phyloP scores from a whole-genome alignment of 1,140 invertebrate genomes.

The Bombus turneri region DNA sequence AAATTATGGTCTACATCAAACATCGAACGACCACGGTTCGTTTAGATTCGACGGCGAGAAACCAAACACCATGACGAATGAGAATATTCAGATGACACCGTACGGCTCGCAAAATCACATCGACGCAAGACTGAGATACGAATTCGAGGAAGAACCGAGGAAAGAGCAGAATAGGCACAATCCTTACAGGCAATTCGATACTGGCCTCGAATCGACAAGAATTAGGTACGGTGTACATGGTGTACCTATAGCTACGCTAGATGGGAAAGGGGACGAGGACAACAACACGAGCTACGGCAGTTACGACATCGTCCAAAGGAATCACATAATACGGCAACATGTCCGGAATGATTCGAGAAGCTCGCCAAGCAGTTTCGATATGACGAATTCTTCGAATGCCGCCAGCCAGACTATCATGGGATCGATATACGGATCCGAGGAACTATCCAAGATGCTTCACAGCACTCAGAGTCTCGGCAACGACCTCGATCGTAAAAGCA shows the following conservation, averaged over 20 bases:
- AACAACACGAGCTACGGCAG: constrained; percentile 63
- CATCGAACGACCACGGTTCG: constrained; percentile 56
- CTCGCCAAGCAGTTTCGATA: constrained; percentile 51
- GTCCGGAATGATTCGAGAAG: constrained; percentile 63
- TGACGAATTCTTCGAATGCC: constrained; percentile 62
- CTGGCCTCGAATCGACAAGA: constrained; percentile 31
- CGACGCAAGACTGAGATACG: constrained; percentile 62
- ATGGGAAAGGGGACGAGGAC: constrained; percentile 50
- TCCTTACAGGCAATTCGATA: constrained; percentile 58
- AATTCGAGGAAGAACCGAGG: constrained; percentile 57
- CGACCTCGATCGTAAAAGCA: constrained; percentile 60
- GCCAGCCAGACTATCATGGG: constrained; percentile 69
- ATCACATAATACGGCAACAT: constrained; percentile 54
- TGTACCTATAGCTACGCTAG: constrained; percentile 44
- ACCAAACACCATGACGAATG: constrained; percentile 49
- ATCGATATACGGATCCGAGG: constrained; percentile 71
- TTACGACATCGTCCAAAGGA: constrained; percentile 71
- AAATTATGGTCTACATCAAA: constrained; percentile 57
- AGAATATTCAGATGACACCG: constrained; percentile 72
- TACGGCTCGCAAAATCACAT: constrained; percentile 63
- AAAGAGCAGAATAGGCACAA: constrained; percentile 46
- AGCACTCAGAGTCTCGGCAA: constrained; percentile 67
- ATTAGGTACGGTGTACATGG: constrained; percentile 69
- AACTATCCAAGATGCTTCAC: constrained; percentile 65
- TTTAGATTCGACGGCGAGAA: constrained; percentile 58